Evolutionary conservation across 2,888 invertebrate genomes (phyloP).

Genomic region (Neoascia interrupta): DNA sequence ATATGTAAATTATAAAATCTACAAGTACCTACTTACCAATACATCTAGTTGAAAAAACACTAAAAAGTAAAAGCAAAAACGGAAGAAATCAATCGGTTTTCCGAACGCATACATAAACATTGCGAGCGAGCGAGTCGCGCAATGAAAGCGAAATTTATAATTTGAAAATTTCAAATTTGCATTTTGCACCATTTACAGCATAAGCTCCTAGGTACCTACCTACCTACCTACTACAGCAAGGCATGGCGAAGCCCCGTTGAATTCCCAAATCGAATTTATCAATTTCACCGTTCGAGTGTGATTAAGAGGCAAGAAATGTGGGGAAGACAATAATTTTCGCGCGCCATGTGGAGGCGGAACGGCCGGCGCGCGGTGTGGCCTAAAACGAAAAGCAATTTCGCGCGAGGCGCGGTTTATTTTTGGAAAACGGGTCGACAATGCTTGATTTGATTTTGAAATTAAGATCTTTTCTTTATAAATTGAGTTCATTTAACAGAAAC

Average conservation of each 20-base stretch:
- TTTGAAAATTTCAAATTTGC: conserved; percentile 16
- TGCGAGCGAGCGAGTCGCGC: conserved; percentile 1
- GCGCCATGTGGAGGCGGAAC: background rate
- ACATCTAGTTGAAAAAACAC: too few species aligned
- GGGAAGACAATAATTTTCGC: background rate
- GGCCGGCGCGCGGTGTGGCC: too few species aligned
- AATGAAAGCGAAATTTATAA: conserved; percentile 30
- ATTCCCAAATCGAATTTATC: conserved; percentile 9
- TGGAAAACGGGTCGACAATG: conserved; percentile 36
- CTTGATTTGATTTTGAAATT: conserved; percentile 32
- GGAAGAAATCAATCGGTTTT: conserved; percentile 2
- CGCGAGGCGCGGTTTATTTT: conserved; percentile 18
- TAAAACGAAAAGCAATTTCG: conserved; percentile 11
- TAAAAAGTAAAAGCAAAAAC: too few species aligned
- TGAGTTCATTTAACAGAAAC: background rate
- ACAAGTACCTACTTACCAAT: too few species aligned
- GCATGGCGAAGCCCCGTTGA: too few species aligned
- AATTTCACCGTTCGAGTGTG: conserved; percentile 19
- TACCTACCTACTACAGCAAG: background rate
- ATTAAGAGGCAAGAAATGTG: background rate
- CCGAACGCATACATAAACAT: too few species aligned
- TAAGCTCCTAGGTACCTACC: too few species aligned
- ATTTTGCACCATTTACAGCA: conserved; percentile 5
- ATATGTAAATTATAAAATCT: conserved; percentile 49
- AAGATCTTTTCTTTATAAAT: background rate